These are phyloP conservation scores for Vanessa tameamea DNA, from an alignment of 1,140 invertebrate genomes.

Conservation along the genomic window DNA sequence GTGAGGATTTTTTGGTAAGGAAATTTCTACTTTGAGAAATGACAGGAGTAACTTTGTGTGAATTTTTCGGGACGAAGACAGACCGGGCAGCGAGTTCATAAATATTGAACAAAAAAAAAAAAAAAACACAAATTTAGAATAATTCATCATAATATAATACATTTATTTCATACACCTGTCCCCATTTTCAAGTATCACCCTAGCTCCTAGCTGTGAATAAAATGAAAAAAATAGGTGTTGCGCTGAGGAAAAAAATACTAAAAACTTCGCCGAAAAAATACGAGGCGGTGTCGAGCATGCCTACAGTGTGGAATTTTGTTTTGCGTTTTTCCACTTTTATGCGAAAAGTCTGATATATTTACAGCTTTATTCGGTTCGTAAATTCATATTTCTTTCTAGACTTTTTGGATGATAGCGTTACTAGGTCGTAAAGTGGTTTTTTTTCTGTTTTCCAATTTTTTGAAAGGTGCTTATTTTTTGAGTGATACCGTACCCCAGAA, in stretches of 20 bases:
- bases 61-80: too few species aligned
- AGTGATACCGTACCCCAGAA: neutral
- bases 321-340: constrained; percentile 29
- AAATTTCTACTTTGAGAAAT: too few species aligned
- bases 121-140: neutral
- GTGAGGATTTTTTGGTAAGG: too few species aligned
- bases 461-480: constrained; percentile 8
- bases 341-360: constrained; percentile 30
- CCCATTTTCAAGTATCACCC: neutral
- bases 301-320: constrained; percentile 9
- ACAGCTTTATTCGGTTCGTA: constrained; percentile 30
- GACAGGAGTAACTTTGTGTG: too few species aligned
- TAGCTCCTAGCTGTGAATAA: neutral
- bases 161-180: constrained; percentile 3
- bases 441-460: constrained; percentile 8
- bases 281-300: constrained; percentile 6
- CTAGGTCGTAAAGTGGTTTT: constrained; percentile 3
- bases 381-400: constrained; percentile 31
- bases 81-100: too few species aligned
- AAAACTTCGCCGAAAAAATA: constrained; percentile 5
- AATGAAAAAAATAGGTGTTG: constrained; percentile 11
- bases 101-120: too few species aligned
- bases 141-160: neutral
- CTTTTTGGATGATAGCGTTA: constrained; percentile 23
- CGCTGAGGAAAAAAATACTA: constrained; percentile 1